Conservation (phyloP, 2,888 invertebrate genomes). For the Synanthedon vespiformis region DNA sequence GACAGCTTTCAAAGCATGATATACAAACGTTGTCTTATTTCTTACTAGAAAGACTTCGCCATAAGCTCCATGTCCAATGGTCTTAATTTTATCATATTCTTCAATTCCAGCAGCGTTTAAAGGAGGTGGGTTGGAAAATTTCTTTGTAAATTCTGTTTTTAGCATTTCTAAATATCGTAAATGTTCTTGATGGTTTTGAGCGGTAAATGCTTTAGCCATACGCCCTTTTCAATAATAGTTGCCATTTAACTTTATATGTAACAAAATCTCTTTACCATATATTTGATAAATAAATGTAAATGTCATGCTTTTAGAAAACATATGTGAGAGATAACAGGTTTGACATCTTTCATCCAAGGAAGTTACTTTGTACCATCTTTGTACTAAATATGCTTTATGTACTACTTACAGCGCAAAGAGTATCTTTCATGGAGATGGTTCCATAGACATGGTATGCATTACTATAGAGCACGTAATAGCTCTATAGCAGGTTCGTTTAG, state of each 20-base stretch:
- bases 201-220: constrained; percentile 39
- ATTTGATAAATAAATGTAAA: no score
- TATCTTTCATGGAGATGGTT: no score
- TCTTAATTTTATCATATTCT: constrained; percentile 80
- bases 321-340: no score
- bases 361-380: no score
- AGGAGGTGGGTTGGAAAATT: constrained; percentile 17
- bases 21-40: constrained; percentile 73
- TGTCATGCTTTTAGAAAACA: no score
- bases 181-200: constrained; percentile 42
- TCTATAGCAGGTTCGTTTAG: no score
- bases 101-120: constrained; percentile 22
- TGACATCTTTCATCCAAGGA: no score
- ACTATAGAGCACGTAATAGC: no score
- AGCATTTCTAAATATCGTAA: constrained; percentile 41
- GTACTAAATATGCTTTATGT: no score
- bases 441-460: no score
- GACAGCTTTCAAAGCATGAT: constrained; percentile 90
- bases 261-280: no score
- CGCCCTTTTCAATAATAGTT: constrained; percentile 11
- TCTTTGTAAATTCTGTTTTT: constrained; percentile 40
- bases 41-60: constrained; percentile 84
- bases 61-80: constrained; percentile 90
- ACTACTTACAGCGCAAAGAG: no score
- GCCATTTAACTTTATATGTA: neutral